Evolutionary conservation across 2,113 vertebrate genomes (phyloP).

Genomic region (Bos taurus): ARS-UCD2.0 NC_037349.1:2004501-2005000

Average conservation of each 20-base stretch:
- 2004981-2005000: not conserved
- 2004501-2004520: not conserved
- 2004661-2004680: not conserved
- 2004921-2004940: not conserved
- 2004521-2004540: not conserved
- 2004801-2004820: not conserved
- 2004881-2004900: not conserved
- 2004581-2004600: not conserved
- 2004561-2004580: not conserved
- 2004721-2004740: not conserved
- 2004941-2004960: not conserved
- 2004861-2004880: not conserved
- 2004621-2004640: not conserved
- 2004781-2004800: not conserved
- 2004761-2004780: not conserved
- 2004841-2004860: not conserved
- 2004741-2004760: not conserved
- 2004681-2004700: not conserved
- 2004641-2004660: not conserved
- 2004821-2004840: not conserved
- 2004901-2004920: not conserved
- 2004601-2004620: not conserved
- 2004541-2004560: not conserved
- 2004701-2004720: not conserved
- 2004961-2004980: not conserved